Conservation (phyloP, 2,888 invertebrate genomes). For the Alviniconcha strummeri region DNA sequence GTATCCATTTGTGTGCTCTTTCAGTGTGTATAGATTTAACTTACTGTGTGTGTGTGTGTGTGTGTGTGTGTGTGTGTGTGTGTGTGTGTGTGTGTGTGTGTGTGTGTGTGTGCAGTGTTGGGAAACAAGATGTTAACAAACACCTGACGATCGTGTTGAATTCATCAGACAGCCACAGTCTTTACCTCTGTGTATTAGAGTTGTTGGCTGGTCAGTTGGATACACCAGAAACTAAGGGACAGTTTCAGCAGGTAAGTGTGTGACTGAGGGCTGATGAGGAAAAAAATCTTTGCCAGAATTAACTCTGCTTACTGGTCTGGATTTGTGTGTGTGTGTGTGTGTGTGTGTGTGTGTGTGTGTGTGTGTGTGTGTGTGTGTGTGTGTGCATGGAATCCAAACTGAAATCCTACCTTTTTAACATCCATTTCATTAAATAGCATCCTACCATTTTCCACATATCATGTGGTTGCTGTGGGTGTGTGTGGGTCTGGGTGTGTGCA, state of each 20-base stretch:
- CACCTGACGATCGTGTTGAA: slow-evolving; percentile 58
- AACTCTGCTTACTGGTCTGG: not conserved
- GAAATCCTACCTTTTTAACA: too few species aligned
- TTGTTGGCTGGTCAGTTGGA: slow-evolving; percentile 56
- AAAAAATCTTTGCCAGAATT: too few species aligned
- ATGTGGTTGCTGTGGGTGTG: not conserved
- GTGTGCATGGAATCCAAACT: not conserved
- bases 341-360: not conserved
- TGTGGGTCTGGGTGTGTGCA: not conserved
- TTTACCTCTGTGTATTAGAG: slow-evolving; percentile 63
- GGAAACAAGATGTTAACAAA: slow-evolving; percentile 49
- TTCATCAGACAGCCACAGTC: slow-evolving; percentile 58
- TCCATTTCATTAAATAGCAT: too few species aligned
- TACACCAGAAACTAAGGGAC: slow-evolving; percentile 51
- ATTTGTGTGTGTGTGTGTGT: not conserved
- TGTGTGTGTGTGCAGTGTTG: slow-evolving; percentile 22
- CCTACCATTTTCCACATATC: too few species aligned
- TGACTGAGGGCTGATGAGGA: not conserved
- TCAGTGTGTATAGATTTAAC: too few species aligned
- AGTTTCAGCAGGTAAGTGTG: slow-evolving; percentile 22
- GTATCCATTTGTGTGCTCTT: too few species aligned
- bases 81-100: too few species aligned
- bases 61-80: too few species aligned
- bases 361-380: not conserved
- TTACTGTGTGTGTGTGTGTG: too few species aligned